phyloP scores from a whole-genome alignment of 2,888 invertebrate species.

The Drosophila paranaensis region DNA sequence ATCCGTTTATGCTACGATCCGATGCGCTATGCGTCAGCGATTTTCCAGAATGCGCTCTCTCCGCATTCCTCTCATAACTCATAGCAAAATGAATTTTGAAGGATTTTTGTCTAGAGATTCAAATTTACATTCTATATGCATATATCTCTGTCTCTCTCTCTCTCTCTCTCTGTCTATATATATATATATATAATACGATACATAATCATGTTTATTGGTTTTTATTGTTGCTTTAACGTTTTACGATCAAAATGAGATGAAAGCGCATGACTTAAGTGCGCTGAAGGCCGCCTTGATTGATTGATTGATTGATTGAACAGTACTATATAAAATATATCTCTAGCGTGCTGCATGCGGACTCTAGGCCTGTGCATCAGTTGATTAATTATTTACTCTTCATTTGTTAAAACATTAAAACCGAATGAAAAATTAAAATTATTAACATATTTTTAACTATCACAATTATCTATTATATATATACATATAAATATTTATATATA shows the following conservation, averaged over 20 bases:
- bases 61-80: slow-evolving; percentile 1
- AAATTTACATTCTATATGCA: slow-evolving; percentile 1
- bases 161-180: not conserved
- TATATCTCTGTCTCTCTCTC: too few relatives aligned
- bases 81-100: slow-evolving; percentile 4
- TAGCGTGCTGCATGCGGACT: slow-evolving; percentile 60
- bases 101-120: slow-evolving; percentile 29
- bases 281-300: slow-evolving; percentile 33
- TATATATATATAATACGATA: slow-evolving; percentile 8
- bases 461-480: slow-evolving; percentile 33
- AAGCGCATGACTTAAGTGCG: slow-evolving; percentile 51
- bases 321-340: slow-evolving; percentile 34
- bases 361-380: slow-evolving; percentile 57
- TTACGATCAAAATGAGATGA: not conserved
- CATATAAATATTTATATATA: slow-evolving; percentile 23
- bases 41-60: not conserved
- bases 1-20: slow-evolving; percentile 3
- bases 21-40: not conserved
- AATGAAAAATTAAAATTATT: not conserved
- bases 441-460: slow-evolving; percentile 25
- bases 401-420: slow-evolving; percentile 10
- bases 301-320: slow-evolving; percentile 29
- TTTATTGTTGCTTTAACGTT: slow-evolving; percentile 23
- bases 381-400: slow-evolving; percentile 24
- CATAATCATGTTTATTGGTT: slow-evolving; percentile 15